Base-by-base conservation (phyloP, 2,888 invertebrate genomes). In the Xestoiulus laeticollis region DNA sequence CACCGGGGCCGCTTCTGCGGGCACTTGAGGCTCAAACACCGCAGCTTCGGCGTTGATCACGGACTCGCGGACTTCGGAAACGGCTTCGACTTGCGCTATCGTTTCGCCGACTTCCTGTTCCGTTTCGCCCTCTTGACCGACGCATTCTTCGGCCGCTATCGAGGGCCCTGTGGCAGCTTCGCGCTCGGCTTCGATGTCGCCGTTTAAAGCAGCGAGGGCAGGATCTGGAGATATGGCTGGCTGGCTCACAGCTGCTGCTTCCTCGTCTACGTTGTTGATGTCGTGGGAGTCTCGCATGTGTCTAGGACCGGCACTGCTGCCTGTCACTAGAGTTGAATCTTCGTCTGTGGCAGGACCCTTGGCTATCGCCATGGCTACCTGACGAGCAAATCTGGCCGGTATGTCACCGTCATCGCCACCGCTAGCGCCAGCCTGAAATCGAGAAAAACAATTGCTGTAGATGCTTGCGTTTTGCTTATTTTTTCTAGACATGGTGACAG, bases 361-460 rank as follows among this genome's bases (percentile, higher is more conserved):
- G 6, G 33, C 33, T 38, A 38, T 38, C 16, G n/a, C 88, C 22
- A 87, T 87, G n/a, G 88, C 88, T 6, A 88, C 88, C 48, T 88
- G 88, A n/a, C 86, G 88, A 16, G 88, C 88, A 48, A 88, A 88
- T 48, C 44, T 30, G 22, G 88, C 88, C 16, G 88, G 44, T 30
- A 88, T 87, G 26, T 88, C 86, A 22, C 33, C 86, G 0, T 38
- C n/a, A 30, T 85, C 88, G 26, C n/a, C 16, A 38, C 2, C 33
- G 4, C 2, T 38, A 2, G 6, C 33, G 6, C 33, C 30, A 43
- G 26, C 68, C 88, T 88, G 84, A 22, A 85, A 87, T 8, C 30
- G 32, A 68, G 53, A 48, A n/a, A 30, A 38, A 44, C 19, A 86
- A 44, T 68, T 68, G 3, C 3, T 68, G 26, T 22, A 22, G 8